Base-by-base conservation (phyloP, 2,888 invertebrate species). In the Xestoiulus laeticollis region DNA sequence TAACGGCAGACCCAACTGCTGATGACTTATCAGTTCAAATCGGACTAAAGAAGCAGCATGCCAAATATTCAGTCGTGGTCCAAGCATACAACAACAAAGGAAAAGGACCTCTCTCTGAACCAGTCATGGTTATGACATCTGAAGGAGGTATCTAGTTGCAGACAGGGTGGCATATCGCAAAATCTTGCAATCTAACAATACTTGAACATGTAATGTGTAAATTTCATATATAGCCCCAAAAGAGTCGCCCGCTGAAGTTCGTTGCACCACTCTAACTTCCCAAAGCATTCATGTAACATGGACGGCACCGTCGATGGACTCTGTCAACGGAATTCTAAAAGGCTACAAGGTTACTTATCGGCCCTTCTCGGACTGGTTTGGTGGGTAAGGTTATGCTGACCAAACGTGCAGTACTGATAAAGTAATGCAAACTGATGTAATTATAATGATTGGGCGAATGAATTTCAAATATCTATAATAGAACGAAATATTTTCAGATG, bases 301-400 rank as follows among this genome's bases (percentile, higher is more conserved):
- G 98, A 96, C 96, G 0, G 97, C 98, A 0, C 98, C 98, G 0
- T 97, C 98, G 68, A 94, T 97, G 1, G 96, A 96, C 89, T 95
- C 97, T 68, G 97, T 98, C 82, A 98, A 98, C 92, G 98, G 98
- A 90, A 96, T 98, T 78, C 97, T 98, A 91, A 97, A 98, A 92
- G 98, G 98, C 19, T 99, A 98, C 93, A 98, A 98, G 92, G 97
- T 97, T 88, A 95, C 97, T 88, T 97, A 97, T 91, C 96, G 97
- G 90, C 96, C 97, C 83, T 96, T 96, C 90, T 96, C 97, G 89
- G 95, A 95, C 89, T 97, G 97, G 97, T 97, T 96, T 93, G 97
- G 96, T 96, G 84, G 84, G 38, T 87, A 87, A 87, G 48, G 84
- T 87, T 22, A 26, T 6, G 26, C 26, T 68, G 22, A 12, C 26